phyloP scores from a whole-genome alignment of 2,797 vertebrate species.

The Acanthurus tractus region DNA sequence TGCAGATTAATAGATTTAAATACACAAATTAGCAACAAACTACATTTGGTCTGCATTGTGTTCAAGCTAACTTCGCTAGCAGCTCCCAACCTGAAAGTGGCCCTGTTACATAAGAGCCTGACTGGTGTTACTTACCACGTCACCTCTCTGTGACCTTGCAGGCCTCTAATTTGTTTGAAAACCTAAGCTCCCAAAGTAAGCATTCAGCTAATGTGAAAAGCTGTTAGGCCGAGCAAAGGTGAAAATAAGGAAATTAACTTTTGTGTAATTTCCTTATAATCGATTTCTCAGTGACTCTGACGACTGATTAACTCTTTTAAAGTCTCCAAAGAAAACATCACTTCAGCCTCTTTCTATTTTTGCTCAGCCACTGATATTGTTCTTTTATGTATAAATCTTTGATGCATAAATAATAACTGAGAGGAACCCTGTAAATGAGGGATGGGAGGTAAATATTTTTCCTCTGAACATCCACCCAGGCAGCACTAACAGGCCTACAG shows the following conservation, averaged over 20 bases:
- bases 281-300: conserved; percentile 41
- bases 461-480: conserved; percentile 35
- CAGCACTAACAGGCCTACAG: conserved; percentile 27
- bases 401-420: conserved; percentile 58
- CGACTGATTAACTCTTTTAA: conserved; percentile 37
- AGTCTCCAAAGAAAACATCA: conserved; percentile 51
- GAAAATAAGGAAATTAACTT: conserved; percentile 59
- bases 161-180: conserved; percentile 77
- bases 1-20: conserved; percentile 48
- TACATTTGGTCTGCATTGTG: conserved; percentile 43
- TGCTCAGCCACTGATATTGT: conserved; percentile 33
- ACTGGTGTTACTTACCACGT: conserved; percentile 73
- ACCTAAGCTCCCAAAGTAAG: conserved; percentile 53
- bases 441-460: conserved; percentile 66
- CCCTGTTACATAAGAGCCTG: conserved; percentile 71
- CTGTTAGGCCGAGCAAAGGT: conserved; percentile 35
- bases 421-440: conserved; percentile 60
- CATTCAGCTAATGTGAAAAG: conserved; percentile 65
- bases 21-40: conserved; percentile 36
- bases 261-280: conserved; percentile 37
- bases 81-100: conserved; percentile 47
- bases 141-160: conserved; percentile 68
- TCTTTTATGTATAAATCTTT: conserved; percentile 47
- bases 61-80: conserved; percentile 36
- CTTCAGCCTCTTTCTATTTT: conserved; percentile 42